Evolutionary conservation across 2,888 invertebrate species (phyloP), one percentile per base, ranked within the genome.

Genomic region (Strigamia crassipes): DNA sequence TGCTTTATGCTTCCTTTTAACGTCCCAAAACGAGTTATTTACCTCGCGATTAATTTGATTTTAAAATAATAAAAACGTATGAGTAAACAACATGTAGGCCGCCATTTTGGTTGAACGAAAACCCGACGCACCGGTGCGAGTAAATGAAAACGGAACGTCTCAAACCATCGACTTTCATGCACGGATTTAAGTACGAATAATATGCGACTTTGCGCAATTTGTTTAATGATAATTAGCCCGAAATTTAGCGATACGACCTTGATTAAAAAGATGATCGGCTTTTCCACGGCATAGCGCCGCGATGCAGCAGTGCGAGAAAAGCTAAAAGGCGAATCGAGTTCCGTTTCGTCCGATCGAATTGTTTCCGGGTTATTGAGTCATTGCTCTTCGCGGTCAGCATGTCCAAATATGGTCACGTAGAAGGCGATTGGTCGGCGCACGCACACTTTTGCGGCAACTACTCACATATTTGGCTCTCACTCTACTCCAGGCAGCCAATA

Each of bases 311-410:
- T n/a, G 27, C 73, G 73, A 73, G 73, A 73, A 73, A 10, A 15
- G 31, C 31, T 27, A 73, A 73, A 73, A 73, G 73, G 73, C 31
- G 73, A 73, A 27, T 23, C 73, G 73, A 73, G 73, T 73, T 73
- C 73, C 73, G 73, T 23, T 73, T 27, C 73, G n/a, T 23, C 23
- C 73, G 73, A 78, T 41, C 10, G 21, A 78, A 81, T 21, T 66
- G 81, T 81, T 81, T 81, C 81, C 81, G 81, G 81, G 81, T 81
- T 61, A 81, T 61, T 81, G 81, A 81, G 81, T 81, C 81, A 81
- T 66, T 81, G 81, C 31, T 80, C 81, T 81, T 81, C 81, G 61
- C 66, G 81, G 81, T 81, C 81, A 66, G 23, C 66, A 27, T 23
- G 51, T n/a, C 81, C 81, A 81, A 61, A 81, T 81, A 81, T 81